Base-by-base conservation (phyloP, 53 echinoderm and acorn worm species). In the Luidia sarsii region DNA sequence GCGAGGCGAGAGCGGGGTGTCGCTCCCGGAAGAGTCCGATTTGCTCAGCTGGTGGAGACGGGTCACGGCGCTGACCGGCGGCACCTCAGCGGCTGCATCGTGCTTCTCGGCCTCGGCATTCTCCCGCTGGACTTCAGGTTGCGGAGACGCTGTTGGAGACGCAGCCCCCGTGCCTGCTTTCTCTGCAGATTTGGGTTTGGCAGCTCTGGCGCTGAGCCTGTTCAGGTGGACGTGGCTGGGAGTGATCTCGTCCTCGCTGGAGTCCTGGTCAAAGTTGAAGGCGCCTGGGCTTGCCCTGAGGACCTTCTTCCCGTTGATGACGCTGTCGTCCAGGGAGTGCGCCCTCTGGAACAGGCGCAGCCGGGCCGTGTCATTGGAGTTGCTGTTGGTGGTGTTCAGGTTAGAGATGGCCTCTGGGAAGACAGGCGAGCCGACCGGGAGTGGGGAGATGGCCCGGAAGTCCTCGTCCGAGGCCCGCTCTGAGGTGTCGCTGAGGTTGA, bases 1-100 rank as follows among this genome's bases (percentile, higher is more conserved):
- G 57, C 95, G 52, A 16, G 95, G 95, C 4, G 95, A 95, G 23
- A 83, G 80, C 14, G 94, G 94, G n/a, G 92, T 65, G 34, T 74
- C 73, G 39, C 81, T 90, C 24, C 56, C 57, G 39, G 77, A 77
- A 7, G 86, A 86, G 28, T 86, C 86, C 9, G 79, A 79, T 57
- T 86, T 86, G 39, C 79, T 50, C 64, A 77, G 18, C 41, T 75
- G 54, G 31, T 70, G 83, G 14, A 61, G 83, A 10, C 21, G 33
- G 25, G 69, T 57, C 27, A 37, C 28, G 28, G 35, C n/a, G 15
- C 15, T 71, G 35, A 70, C 65, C 34, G 50, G 34, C 29, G 63
- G 34, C 10, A 41, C 73, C 48, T 72, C 68, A 1, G 75, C 31
- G 3, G 39, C 16, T n/a, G 38, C 60, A 16, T 77, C 77, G 13